Evolutionary conservation across 2,888 invertebrate species (phyloP).

Genomic region (Drosophila fulvimacula): DNA sequence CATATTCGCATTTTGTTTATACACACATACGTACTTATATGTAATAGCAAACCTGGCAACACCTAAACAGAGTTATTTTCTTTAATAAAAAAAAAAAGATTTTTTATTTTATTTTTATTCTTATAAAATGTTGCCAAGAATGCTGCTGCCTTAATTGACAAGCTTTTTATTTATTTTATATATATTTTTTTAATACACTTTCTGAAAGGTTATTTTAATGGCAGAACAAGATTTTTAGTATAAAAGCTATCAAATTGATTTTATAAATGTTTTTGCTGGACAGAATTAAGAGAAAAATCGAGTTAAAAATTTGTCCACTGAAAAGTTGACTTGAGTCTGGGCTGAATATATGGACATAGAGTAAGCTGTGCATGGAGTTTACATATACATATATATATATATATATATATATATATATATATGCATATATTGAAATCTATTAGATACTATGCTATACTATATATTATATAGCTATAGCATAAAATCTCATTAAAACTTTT

Average conservation of each 20-base stretch:
- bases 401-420: too few species aligned
- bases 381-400: too few species aligned
- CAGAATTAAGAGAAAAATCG: not conserved
- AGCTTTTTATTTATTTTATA: constrained; percentile 17
- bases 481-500: not conserved
- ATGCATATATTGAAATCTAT: not conserved
- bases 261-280: not conserved
- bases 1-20: not conserved
- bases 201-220: not conserved
- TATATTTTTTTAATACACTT: constrained; percentile 7
- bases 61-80: constrained; percentile 3
- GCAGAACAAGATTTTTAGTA: not conserved
- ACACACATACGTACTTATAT: not conserved
- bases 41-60: constrained; percentile 1
- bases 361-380: not conserved
- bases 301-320: not conserved
- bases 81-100: not conserved
- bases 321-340: not conserved
- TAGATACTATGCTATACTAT: not conserved
- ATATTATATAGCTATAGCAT: not conserved
- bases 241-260: not conserved
- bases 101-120: not conserved
- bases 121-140: constrained; percentile 25
- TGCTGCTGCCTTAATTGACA: constrained; percentile 19
- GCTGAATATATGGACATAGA: not conserved